Evolutionary conservation across 2,797 vertebrate genomes (phyloP), one percentile per base, ranked within the genome.

Genomic region (Anabacerthia variegaticeps): DNA sequence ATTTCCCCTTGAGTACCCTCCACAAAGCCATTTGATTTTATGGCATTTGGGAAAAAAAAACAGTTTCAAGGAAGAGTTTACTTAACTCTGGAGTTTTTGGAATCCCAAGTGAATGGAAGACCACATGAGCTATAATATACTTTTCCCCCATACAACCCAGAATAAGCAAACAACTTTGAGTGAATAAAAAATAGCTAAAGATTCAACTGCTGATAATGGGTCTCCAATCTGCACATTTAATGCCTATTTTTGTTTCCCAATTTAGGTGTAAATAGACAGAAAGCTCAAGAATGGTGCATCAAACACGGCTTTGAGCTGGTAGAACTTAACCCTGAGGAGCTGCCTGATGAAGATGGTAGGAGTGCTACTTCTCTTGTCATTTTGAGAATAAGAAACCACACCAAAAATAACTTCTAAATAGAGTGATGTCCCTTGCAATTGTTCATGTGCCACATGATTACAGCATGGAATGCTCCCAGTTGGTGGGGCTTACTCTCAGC

Each of bases 231-330:
- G 27, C 54, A 5, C 20, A 4, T 75, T 83, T 21, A 62, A 51
- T 17, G 30, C 1, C 1, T 7, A 8, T 13, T 86, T 96, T 89
- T 95, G 5, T 58, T 30, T 91, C 16, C 54, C 87, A 30, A 32
- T 96, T 74, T 48, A 99, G 99, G 99, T 48, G 97, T 99, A 56
- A 98, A 78, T 92, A 98, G 99, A 88, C 99, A 99, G 69, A 98
- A 99, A 72, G 99, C 99, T 56, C 99, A 99, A 81, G 99, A 99
- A 85, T 99, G 99, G 99, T 99, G 99, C 96, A 98, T 99, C 97
- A 97, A 98, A 84, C 99, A 99, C 24, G 98, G 99, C 12, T 99
- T 99, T 96, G 99, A 99, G 93, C 97, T 99, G 96, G 99, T 99
- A 32, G 99, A 99, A 92, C 98, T 99, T 19, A 99, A 94, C 94